Evolutionary conservation across 1,140 invertebrate genomes (phyloP).

Genomic region (Nebria ingens): DNA sequence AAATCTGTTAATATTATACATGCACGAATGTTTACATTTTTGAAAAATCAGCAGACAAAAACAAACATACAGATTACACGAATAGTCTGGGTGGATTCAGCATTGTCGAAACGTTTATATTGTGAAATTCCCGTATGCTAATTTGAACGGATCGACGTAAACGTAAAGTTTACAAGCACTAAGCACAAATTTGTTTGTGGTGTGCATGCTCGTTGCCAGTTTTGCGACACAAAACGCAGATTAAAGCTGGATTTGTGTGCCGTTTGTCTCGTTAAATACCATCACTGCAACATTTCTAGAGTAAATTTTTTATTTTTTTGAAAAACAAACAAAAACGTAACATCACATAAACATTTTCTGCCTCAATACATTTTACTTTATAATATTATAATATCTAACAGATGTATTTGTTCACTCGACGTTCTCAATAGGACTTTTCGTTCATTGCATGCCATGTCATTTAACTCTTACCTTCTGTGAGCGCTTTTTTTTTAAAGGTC

Average conservation of each 20-base stretch:
- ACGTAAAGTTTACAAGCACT: not conserved
- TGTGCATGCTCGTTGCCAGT: not conserved
- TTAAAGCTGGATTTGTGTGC: not conserved
- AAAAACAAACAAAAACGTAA: too few relatives aligned
- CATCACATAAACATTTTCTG: too few relatives aligned
- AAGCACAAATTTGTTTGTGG: constrained; percentile 7
- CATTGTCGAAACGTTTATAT: not conserved
- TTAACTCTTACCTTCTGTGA: too few relatives aligned
- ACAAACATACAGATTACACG: not conserved
- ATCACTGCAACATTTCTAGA: too few relatives aligned
- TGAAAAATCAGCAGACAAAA: not conserved
- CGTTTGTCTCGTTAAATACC: too few relatives aligned
- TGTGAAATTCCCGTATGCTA: not conserved
- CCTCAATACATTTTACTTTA: too few relatives aligned
- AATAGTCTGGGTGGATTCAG: not conserved
- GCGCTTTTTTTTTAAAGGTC: too few relatives aligned
- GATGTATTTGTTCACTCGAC: too few relatives aligned
- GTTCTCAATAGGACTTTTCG: too few relatives aligned
- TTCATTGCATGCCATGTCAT: too few relatives aligned
- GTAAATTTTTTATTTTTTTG: too few relatives aligned
- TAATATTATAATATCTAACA: too few relatives aligned
- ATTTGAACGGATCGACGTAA: not conserved
- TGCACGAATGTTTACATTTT: not conserved
- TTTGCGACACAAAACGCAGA: not conserved
- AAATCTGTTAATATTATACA: not conserved